Percentiles rank a stretch among this genome's conserved stretches.
Conservation (phyloP, 1,140 invertebrate genomes). For the Carposina sasakii region DNA sequence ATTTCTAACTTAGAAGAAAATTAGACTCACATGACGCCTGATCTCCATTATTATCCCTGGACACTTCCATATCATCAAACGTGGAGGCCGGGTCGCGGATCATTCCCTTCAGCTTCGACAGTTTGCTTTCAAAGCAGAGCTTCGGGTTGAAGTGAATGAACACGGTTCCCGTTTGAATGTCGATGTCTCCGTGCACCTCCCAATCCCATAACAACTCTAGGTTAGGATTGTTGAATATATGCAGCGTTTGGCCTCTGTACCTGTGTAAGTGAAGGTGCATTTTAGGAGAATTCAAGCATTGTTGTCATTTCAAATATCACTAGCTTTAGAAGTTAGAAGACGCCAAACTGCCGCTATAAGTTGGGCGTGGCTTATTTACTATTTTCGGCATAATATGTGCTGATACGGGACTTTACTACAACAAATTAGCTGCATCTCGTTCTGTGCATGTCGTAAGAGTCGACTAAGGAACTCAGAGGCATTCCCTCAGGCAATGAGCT, state of each 20-base stretch:
- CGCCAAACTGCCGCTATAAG: no score
- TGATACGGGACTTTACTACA: no score
- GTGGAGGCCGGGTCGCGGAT: slow-evolving; percentile 53
- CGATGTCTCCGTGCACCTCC: slow-evolving; percentile 69
- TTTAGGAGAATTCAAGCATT: no score
- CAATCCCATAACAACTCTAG: slow-evolving; percentile 91
- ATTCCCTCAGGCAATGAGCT: no score
- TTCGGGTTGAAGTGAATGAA: slow-evolving; percentile 97
- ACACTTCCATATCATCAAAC: slow-evolving; percentile 84
- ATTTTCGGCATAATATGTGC: no score
- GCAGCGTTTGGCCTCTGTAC: slow-evolving; percentile 49
- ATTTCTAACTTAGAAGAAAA: slow-evolving; percentile 21
- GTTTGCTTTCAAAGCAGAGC: slow-evolving; percentile 87
- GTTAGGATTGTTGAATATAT: slow-evolving; percentile 88
- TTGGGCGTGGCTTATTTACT: no score
- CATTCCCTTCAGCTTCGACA: slow-evolving; percentile 70
- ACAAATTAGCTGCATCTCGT: no score
- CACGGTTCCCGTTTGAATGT: slow-evolving; percentile 76
- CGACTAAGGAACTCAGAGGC: no score
- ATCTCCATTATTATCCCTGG: slow-evolving; percentile 90
- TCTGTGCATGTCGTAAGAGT: no score
- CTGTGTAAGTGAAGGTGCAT: no score
- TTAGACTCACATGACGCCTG: slow-evolving; percentile 87
- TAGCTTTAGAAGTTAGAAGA: no score
- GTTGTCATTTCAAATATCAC: no score